Evolutionary conservation across 2,888 invertebrate genomes (phyloP).

Genomic region (Uloborus plumipes): DNA sequence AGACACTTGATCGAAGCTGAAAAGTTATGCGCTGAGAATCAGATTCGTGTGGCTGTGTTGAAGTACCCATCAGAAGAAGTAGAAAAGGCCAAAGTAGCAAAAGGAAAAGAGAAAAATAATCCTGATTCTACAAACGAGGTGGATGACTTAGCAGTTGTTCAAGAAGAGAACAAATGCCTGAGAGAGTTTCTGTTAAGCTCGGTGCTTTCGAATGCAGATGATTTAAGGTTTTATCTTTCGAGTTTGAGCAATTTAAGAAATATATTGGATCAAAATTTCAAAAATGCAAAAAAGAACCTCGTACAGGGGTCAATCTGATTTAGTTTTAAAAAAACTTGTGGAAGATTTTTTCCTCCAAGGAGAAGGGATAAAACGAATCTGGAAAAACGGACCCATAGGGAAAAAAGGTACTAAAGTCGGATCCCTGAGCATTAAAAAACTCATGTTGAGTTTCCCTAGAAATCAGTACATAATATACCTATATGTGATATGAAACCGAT

Average conservation of each 20-base stretch:
- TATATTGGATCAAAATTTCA: no score
- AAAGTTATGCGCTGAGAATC: conserved; percentile 1
- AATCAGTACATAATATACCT: no score
- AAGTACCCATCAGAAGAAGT: background rate
- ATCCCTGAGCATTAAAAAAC: no score
- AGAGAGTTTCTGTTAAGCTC: conserved; percentile 24
- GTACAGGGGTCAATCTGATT: no score
- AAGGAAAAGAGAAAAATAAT: background rate
- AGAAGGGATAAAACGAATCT: no score
- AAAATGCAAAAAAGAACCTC: no score
- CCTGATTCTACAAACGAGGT: background rate
- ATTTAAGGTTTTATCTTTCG: conserved; percentile 21
- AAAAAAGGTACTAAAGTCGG: no score
- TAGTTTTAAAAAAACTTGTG: no score
- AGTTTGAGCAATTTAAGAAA: background rate
- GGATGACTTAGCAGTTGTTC: background rate
- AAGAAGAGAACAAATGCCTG: conserved; percentile 24
- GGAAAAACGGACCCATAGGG: no score
- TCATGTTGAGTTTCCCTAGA: no score
- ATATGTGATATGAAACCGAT: no score
- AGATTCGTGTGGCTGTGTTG: background rate
- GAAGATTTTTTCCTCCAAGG: no score
- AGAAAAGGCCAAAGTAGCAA: background rate
- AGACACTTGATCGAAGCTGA: conserved; percentile 15
- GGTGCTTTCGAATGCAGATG: conserved; percentile 8